phyloP scores from a whole-genome alignment of 2,113 vertebrate genomes.

The Lates calcarifer region DNA sequence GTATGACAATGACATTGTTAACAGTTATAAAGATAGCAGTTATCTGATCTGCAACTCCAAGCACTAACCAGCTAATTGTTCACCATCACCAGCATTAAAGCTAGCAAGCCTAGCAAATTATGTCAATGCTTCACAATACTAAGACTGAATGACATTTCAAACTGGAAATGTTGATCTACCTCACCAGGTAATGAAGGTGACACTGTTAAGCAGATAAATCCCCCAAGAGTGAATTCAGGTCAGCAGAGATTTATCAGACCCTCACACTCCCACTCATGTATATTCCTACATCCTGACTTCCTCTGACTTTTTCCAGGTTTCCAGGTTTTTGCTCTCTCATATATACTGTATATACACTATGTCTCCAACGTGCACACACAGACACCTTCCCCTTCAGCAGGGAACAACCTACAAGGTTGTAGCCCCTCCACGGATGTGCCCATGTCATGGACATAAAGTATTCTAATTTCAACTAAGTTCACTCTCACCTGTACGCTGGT shows the following conservation, averaged over 20 bases:
- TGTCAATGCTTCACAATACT: background rate
- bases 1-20: background rate
- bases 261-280: constrained; percentile 42
- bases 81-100: constrained; percentile 9
- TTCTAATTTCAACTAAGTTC: constrained; percentile 82
- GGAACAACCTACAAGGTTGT: constrained; percentile 77
- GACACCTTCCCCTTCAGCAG: constrained; percentile 56
- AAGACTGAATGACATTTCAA: constrained; percentile 24
- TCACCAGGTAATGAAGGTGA: constrained; percentile 78
- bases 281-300: constrained; percentile 27
- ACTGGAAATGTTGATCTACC: constrained; percentile 33
- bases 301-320: constrained; percentile 26
- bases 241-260: constrained; percentile 66
- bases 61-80: background rate
- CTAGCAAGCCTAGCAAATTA: background rate
- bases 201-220: constrained; percentile 79
- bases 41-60: background rate
- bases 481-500: constrained; percentile 66
- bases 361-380: constrained; percentile 7
- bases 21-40: background rate
- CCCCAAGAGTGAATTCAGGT: constrained; percentile 75
- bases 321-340: constrained; percentile 20
- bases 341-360: background rate
- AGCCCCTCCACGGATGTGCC: constrained; percentile 75
- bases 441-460: constrained; percentile 77